Evolutionary conservation across 2,113 vertebrate species (phyloP).

Genomic region (Seriola dumerili): DNA sequence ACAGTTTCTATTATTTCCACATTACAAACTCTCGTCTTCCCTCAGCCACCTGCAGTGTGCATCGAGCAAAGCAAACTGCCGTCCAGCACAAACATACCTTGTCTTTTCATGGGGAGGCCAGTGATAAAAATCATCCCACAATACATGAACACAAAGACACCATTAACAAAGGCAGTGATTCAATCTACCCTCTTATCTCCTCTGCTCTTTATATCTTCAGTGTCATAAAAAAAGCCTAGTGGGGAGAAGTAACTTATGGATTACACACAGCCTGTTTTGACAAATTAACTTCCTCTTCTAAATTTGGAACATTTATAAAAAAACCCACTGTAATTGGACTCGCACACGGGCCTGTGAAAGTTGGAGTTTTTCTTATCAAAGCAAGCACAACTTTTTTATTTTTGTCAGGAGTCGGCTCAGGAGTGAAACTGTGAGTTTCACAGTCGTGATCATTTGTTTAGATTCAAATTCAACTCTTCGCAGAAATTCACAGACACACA

Average conservation of each 20-base stretch:
- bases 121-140: conserved; percentile 78
- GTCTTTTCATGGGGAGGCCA: conserved; percentile 73
- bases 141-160: conserved; percentile 75
- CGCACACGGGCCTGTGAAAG: neutral
- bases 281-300: conserved; percentile 48
- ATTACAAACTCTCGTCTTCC: conserved; percentile 24
- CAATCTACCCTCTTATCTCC: conserved; percentile 69
- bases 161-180: conserved; percentile 78
- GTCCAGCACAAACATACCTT: conserved; percentile 71
- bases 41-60: conserved; percentile 68
- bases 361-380: neutral
- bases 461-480: conserved; percentile 50
- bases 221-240: conserved; percentile 58
- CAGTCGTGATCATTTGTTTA: conserved; percentile 31
- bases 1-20: conserved; percentile 49
- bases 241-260: conserved; percentile 43
- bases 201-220: conserved; percentile 44
- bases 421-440: neutral
- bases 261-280: conserved; percentile 47
- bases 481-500: neutral
- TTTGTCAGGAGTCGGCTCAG: conserved; percentile 18
- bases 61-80: conserved; percentile 62
- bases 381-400: conserved; percentile 10
- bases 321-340: conserved; percentile 4
- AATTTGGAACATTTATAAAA: conserved; percentile 30